Conservation (phyloP, 2,888 invertebrate species). For the Andrena minutula region DNA sequence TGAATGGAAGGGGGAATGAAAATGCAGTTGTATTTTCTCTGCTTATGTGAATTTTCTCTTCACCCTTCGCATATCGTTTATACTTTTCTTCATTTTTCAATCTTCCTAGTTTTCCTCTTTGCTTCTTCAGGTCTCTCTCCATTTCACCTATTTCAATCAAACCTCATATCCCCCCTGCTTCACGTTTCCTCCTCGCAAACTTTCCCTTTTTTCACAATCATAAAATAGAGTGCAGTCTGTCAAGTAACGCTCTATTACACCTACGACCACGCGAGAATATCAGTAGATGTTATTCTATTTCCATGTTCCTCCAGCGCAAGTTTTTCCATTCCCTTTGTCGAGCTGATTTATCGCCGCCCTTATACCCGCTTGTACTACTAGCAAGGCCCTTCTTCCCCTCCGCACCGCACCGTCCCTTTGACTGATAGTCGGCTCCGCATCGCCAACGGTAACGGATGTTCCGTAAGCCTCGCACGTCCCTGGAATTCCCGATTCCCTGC, state of each 20-base stretch:
- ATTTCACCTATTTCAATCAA: not conserved
- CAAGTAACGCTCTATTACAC: constrained; percentile 51
- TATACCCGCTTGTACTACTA: constrained; percentile 52
- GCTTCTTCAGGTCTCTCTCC: not conserved
- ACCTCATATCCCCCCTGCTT: not conserved
- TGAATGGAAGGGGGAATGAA: too few relatives aligned
- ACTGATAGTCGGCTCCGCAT: constrained; percentile 70
- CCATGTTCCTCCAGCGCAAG: constrained; percentile 42
- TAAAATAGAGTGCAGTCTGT: not conserved
- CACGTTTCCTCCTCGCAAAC: not conserved
- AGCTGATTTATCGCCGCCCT: constrained; percentile 72
- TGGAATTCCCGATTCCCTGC: constrained; percentile 73
- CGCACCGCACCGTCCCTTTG: constrained; percentile 59
- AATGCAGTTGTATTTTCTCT: too few relatives aligned
- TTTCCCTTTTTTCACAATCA: not conserved
- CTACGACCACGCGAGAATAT: constrained; percentile 33
- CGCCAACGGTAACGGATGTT: constrained; percentile 59
- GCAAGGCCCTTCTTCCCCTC: constrained; percentile 38
- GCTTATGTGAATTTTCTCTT: too few relatives aligned
- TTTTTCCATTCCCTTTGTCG: constrained; percentile 67
- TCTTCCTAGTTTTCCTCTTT: not conserved
- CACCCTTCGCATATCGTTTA: too few relatives aligned
- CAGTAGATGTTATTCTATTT: constrained; percentile 61
- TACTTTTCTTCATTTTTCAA: too few relatives aligned
- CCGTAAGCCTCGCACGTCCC: constrained; percentile 69